Base-by-base conservation (phyloP, 2,888 invertebrate genomes). In the Habroteleia sp. region DNA sequence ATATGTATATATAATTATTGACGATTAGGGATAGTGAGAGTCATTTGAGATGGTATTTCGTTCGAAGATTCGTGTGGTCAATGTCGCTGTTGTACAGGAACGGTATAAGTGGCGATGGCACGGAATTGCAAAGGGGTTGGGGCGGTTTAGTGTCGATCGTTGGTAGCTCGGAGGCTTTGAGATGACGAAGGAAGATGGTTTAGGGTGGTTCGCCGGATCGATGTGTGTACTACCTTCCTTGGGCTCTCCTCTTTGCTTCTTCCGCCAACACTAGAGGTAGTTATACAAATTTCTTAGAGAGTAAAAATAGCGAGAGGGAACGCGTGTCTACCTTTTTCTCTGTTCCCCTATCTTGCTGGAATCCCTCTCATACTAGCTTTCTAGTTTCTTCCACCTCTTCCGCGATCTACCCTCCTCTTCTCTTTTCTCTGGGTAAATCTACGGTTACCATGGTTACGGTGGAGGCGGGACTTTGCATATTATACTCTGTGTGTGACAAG, bases 211-310 rank as follows among this genome's bases (percentile, higher is more conserved):
- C 79, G 77, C 66, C 75, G 85, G 87, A 87, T 87, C 87, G 86
- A 87, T 87, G 87, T 86, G 83, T 85, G 85, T 82, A 80, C 82
- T 81, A 79, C 82, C 82, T 79, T 80, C 72, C 76, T 73, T 62
- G 50, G 62, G 52, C 13, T 60, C 50, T 50, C 65, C 75, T 74
- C 71, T 74, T 75, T 65, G 74, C 71, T 68, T 52, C 66, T 71
- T 65, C 78, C 80, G 76, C 82, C 81, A 79, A 81, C 84, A 82
- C 81, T 83, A 83, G 87, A 86, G 85, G 86, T 87, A 87, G 87
- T 87, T 87, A 87, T 87, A 87, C 87, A 87, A 87, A 87, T 87
- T 87, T 87, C 85, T 85, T 86, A 86, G 87, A 86, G 87, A 56
- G 66, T 20, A 16, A 13, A 41, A 39, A 63, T 27, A 29, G 31